Percentiles rank a stretch among this genome's conserved stretches.
Evolutionary conservation across 2,113 vertebrate species (phyloP).

Genomic region (Neotoma lepida): DNA sequence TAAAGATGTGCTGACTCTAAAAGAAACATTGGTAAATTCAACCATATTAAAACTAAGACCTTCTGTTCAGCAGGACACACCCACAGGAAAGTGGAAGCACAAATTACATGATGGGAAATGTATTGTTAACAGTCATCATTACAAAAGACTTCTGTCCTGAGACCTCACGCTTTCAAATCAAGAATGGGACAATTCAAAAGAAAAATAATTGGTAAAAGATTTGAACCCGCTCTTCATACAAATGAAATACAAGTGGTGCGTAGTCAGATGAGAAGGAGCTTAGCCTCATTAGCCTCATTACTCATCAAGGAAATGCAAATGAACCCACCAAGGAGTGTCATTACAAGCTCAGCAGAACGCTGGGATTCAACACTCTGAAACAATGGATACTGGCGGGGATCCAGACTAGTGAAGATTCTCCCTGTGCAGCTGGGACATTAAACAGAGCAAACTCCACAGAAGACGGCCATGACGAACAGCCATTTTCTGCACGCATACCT

Average conservation of each 20-base stretch:
- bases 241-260: slow-evolving; percentile 15
- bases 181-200: slow-evolving; percentile 7
- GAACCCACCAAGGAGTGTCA: not conserved
- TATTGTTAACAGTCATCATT: not conserved
- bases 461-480: not conserved
- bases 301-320: slow-evolving; percentile 45
- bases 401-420: not conserved
- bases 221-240: not conserved
- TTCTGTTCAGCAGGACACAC: not conserved
- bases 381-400: not conserved
- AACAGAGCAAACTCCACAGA: not conserved
- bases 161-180: not conserved
- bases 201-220: slow-evolving; percentile 27
- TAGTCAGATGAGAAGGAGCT: not conserved
- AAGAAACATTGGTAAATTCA: not conserved
- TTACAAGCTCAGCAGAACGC: not conserved
- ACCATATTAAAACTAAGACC: not conserved
- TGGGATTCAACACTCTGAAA: not conserved
- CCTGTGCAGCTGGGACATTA: not conserved
- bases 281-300: not conserved
- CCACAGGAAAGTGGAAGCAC: not conserved
- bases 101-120: not conserved
- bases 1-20: not conserved
- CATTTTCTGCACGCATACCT: not conserved
- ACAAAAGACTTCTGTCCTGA: not conserved